A percentile compares a stretch with the other conserved stretches of the same genome.
Evolutionary conservation across 1,140 invertebrate species (phyloP).

Genomic region (Campoletis sonorensis): DNA sequence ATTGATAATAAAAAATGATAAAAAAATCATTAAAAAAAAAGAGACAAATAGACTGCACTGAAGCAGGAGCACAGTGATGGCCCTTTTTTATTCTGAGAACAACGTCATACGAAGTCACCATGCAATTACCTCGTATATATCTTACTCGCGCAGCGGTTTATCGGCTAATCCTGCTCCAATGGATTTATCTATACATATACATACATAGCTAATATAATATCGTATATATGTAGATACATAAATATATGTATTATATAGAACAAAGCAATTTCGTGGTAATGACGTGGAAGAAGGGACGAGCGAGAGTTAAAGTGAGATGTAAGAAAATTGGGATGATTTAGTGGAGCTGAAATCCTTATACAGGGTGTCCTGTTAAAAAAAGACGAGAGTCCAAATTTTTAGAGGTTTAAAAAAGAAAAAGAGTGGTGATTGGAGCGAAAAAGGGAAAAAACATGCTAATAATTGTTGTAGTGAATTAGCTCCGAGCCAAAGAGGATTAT

Average conservation of each 20-base stretch:
- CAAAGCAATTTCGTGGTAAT: slow-evolving; percentile 67
- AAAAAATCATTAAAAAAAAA: too few species aligned
- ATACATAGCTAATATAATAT: too few species aligned
- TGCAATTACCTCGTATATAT: slow-evolving; percentile 17
- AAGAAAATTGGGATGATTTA: slow-evolving; percentile 64
- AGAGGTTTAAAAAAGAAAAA: too few species aligned
- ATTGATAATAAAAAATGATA: too few species aligned
- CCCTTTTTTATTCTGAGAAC: too few species aligned
- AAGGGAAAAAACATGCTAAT: background rate
- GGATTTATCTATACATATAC: too few species aligned
- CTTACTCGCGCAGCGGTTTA: slow-evolving; percentile 27
- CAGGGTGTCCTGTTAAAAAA: background rate
- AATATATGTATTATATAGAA: slow-evolving; percentile 54
- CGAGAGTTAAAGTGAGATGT: slow-evolving; percentile 50
- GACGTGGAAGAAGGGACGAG: slow-evolving; percentile 64
- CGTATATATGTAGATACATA: too few species aligned
- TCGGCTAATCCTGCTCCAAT: slow-evolving; percentile 3
- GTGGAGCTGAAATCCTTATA: slow-evolving; percentile 41
- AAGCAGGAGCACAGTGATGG: too few species aligned
- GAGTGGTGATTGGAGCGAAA: background rate
- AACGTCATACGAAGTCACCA: background rate
- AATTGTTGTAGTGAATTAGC: background rate
- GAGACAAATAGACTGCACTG: too few species aligned
- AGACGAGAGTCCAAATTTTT: too few species aligned
- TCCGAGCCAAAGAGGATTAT: background rate